Conservation (phyloP, 2,888 invertebrate genomes). For the Coremacera marginata region DNA sequence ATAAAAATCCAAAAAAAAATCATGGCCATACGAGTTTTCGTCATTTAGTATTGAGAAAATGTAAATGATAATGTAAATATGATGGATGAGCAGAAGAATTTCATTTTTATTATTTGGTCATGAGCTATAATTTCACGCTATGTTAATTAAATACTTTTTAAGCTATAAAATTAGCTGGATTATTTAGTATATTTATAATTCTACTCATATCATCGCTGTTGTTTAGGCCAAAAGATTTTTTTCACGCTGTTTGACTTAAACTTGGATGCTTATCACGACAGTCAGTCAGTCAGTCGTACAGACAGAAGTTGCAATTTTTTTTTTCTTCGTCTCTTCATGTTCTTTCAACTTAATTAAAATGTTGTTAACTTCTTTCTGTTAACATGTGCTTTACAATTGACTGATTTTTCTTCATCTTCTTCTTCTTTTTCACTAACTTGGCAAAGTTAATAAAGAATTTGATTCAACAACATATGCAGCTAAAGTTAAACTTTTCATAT, state of each 20-base stretch:
- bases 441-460: not conserved
- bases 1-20: too few species aligned
- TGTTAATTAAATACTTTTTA: not conserved
- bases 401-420: slow-evolving; percentile 5
- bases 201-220: not conserved
- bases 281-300: not conserved
- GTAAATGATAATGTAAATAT: too few species aligned
- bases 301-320: not conserved
- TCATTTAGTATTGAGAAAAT: too few species aligned
- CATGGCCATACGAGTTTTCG: too few species aligned
- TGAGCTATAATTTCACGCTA: not conserved
- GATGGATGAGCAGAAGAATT: not conserved
- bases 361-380: not conserved
- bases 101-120: not conserved
- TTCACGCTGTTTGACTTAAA: not conserved
- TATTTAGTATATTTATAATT: not conserved
- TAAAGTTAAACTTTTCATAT: too few species aligned
- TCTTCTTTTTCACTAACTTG: slow-evolving; percentile 10
- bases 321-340: not conserved
- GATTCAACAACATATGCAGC: too few species aligned
- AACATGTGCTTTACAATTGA: slow-evolving; percentile 13
- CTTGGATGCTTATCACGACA: slow-evolving; percentile 2
- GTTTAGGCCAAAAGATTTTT: not conserved
- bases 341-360: not conserved
- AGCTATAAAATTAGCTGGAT: not conserved